These are phyloP conservation scores for Tragelaphus strepsiceros DNA, from an alignment of 2,113 vertebrate species.

Conservation along the genomic window DNA sequence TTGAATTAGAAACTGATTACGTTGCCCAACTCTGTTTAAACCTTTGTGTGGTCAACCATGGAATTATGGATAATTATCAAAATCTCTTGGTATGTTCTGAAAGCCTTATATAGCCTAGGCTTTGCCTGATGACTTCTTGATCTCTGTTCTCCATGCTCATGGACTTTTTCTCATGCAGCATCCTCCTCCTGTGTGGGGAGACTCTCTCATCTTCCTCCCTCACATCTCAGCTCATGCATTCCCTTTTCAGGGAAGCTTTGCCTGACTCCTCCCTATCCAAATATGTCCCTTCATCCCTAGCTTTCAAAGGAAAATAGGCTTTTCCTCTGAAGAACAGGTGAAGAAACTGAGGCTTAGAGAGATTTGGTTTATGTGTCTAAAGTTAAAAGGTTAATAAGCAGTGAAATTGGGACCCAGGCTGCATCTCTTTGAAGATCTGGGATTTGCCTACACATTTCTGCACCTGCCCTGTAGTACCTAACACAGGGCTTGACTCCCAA, in stretches of 20 bases:
- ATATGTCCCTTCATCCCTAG: background rate
- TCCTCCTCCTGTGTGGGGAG: background rate
- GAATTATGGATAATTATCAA: background rate
- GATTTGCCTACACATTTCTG: background rate
- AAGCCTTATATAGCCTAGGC: background rate
- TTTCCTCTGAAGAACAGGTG: background rate
- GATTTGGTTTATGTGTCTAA: background rate
- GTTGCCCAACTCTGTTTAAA: background rate
- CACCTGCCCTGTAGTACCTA: background rate
- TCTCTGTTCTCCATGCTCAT: background rate
- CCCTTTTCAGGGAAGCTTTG: background rate
- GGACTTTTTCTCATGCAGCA: background rate
- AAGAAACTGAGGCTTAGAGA: conserved; percentile 7
- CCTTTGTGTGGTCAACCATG: background rate
- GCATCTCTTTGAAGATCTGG: background rate
- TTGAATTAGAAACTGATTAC: background rate
- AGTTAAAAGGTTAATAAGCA: background rate
- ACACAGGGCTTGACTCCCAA: background rate
- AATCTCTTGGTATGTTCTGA: background rate
- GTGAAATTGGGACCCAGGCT: background rate
- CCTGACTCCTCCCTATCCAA: background rate
- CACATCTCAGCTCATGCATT: background rate
- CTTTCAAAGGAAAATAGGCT: background rate
- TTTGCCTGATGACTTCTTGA: background rate
- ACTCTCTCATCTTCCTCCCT: background rate